A percentile compares a stretch with the other conserved stretches of the same genome.
These are phyloP conservation scores for Hormaphis cornu DNA, from an alignment of 1,140 invertebrate genomes.

Conservation along the genomic window DNA sequence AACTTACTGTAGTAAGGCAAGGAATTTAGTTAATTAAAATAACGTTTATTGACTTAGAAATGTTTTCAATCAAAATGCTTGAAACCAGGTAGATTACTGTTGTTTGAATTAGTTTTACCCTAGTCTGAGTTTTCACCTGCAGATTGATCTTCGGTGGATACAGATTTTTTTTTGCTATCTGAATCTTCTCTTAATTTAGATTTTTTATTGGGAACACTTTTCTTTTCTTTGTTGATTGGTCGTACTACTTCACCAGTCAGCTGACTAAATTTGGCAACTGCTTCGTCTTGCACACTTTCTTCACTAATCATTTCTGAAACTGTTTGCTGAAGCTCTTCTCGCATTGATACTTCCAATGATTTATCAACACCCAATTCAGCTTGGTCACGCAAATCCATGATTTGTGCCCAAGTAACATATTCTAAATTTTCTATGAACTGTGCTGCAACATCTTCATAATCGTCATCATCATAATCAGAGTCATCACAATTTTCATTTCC, in stretches of 20 bases:
- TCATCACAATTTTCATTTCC: neutral
- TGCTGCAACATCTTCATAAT: neutral
- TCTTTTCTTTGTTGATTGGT: neutral
- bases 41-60: too few relatives aligned
- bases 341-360: neutral
- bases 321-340: constrained; percentile 14
- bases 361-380: constrained; percentile 2
- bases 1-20: too few relatives aligned
- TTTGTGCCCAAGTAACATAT: constrained; percentile 23
- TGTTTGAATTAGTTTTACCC: too few relatives aligned
- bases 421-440: constrained; percentile 1
- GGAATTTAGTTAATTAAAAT: too few relatives aligned
- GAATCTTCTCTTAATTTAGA: neutral
- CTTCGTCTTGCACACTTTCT: neutral
- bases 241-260: neutral
- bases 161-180: too few relatives aligned
- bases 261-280: constrained; percentile 6
- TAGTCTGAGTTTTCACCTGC: too few relatives aligned
- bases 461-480: constrained; percentile 27
- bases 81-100: too few relatives aligned
- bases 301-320: neutral
- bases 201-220: neutral
- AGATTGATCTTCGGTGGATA: too few relatives aligned
- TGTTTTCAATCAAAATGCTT: too few relatives aligned
- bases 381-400: constrained; percentile 12